These are phyloP conservation scores for Spheniscus mendiculus DNA, from an alignment of 2,113 vertebrate species.

Conservation along the genomic window DNA sequence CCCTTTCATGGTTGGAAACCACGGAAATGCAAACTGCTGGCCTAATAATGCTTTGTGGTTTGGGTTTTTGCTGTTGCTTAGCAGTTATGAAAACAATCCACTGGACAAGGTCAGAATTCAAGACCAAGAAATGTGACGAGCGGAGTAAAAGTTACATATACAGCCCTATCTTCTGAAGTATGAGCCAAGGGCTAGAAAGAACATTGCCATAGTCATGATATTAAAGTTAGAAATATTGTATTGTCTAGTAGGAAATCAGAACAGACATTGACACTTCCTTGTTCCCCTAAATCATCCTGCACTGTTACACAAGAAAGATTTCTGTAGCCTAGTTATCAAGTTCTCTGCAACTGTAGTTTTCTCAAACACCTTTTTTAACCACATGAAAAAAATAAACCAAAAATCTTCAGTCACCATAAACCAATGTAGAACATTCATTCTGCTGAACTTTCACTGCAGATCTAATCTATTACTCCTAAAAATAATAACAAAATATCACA, in stretches of 20 bases:
- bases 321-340: background rate
- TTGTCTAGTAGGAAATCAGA: background rate
- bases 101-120: background rate
- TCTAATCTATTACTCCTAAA: background rate
- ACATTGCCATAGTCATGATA: background rate
- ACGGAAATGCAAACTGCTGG: background rate
- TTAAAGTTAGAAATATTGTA: background rate
- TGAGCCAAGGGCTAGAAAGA: background rate
- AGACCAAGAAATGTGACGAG: background rate
- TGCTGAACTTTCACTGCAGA: background rate
- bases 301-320: background rate
- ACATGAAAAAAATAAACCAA: background rate
- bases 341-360: background rate
- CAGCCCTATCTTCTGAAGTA: background rate
- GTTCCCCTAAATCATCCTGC: background rate
- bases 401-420: background rate
- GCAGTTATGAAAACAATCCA: conserved; percentile 10
- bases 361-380: background rate
- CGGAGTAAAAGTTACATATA: background rate
- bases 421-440: background rate
- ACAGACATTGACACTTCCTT: background rate
- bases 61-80: background rate
- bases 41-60: background rate
- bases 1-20: background rate
- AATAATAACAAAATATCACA: background rate